A percentile compares a stretch with the other conserved stretches of the same genome.
Evolutionary conservation across 2,888 invertebrate genomes (phyloP).

Genomic region (Dicyrtomina minuta): DNA sequence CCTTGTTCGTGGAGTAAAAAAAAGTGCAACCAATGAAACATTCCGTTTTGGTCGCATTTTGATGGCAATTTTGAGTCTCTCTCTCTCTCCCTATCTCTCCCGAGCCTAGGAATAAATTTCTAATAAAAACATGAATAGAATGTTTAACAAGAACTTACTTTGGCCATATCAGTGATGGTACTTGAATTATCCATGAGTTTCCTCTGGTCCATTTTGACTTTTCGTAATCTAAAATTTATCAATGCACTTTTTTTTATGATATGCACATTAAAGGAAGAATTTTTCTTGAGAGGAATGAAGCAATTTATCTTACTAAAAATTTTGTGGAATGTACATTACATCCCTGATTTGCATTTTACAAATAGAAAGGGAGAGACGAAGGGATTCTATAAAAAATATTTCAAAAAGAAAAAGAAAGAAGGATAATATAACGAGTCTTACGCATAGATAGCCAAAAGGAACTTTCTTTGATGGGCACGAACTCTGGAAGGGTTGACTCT

Average conservation of each 20-base stretch:
- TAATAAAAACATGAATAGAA: background rate
- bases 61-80: background rate
- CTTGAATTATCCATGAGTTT: constrained; percentile 99
- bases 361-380: no score
- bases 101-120: background rate
- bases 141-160: constrained; percentile 67
- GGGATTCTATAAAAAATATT: background rate
- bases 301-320: background rate
- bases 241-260: background rate
- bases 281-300: background rate
- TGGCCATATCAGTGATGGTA: constrained; percentile 99
- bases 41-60: background rate
- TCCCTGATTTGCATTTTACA: no score
- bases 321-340: background rate
- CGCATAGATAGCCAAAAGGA: constrained; percentile 99
- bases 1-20: background rate
- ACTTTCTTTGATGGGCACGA: constrained; percentile 97
- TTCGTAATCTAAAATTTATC: constrained; percentile 85
- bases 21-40: background rate
- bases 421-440: constrained; percentile 60
- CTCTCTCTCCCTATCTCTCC: background rate
- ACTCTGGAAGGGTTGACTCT: constrained; percentile 94
- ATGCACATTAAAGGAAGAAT: background rate
- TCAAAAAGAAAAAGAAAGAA: constrained; percentile 8
- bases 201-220: constrained; percentile 99